These are phyloP conservation scores for Hydropsyche betteni DNA, from an alignment of 2,888 invertebrate species.

Conservation along the genomic window DNA sequence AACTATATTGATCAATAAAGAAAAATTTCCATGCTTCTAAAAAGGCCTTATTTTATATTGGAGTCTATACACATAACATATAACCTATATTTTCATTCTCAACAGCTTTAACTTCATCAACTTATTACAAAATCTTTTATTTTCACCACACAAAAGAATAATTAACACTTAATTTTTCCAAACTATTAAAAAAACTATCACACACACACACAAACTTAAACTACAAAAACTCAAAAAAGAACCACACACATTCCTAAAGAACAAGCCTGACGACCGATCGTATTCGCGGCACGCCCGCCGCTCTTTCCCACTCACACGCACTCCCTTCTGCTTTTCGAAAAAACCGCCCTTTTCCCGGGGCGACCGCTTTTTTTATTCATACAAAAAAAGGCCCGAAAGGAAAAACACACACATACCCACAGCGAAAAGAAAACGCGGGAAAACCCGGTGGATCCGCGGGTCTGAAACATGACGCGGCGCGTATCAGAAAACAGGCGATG, in stretches of 20 bases:
- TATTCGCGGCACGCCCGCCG: conserved; percentile 45
- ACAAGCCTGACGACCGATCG: conserved; percentile 32
- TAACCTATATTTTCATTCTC: too few species aligned
- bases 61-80: too few species aligned
- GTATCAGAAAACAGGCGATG: conserved; percentile 51
- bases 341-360: conserved; percentile 3
- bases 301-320: conserved; percentile 39
- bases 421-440: background rate
- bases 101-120: too few species aligned
- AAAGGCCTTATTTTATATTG: too few species aligned
- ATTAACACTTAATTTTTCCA: too few species aligned
- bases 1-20: too few species aligned
- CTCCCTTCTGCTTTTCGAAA: conserved; percentile 6
- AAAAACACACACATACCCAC: background rate
- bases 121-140: too few species aligned
- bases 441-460: conserved; percentile 38
- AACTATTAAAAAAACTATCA: too few species aligned
- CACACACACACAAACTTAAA: conserved; percentile 6
- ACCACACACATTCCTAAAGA: background rate
- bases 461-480: conserved; percentile 49
- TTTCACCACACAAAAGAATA: too few species aligned
- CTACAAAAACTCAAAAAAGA: background rate
- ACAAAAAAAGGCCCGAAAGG: conserved; percentile 41
- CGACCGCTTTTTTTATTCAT: conserved; percentile 45
- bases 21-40: too few species aligned